phyloP scores from a whole-genome alignment of 2,113 vertebrate species.

The Falco punctatus region DNA sequence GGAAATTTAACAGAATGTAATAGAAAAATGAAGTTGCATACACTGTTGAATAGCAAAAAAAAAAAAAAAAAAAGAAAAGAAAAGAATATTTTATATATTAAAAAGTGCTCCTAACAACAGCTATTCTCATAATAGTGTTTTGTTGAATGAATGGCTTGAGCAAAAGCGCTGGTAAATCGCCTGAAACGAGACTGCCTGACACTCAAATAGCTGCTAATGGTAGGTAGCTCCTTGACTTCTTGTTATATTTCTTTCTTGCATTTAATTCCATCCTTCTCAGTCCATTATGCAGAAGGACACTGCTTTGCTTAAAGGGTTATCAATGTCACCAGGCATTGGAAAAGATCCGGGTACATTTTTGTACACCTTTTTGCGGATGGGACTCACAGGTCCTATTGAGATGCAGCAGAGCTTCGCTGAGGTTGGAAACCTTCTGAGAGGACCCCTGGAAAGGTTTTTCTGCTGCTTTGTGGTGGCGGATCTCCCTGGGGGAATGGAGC shows the following conservation, averaged over 20 bases:
- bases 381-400: not conserved
- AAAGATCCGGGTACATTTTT: not conserved
- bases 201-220: conserved; percentile 9
- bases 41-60: not conserved
- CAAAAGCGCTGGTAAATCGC: not conserved
- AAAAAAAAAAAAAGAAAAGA: not conserved
- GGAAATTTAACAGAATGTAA: not conserved
- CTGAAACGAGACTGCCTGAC: not conserved
- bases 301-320: conserved; percentile 20
- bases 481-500: not conserved
- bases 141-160: not conserved
- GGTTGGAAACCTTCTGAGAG: not conserved
- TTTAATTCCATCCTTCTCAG: conserved; percentile 14
- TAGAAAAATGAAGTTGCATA: not conserved
- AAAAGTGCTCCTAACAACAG: not conserved
- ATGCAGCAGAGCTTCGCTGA: not conserved
- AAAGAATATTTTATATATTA: not conserved
- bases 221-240: conserved; percentile 7
- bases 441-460: not conserved
- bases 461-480: not conserved
- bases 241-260: not conserved
- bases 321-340: not conserved
- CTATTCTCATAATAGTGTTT: conserved; percentile 24
- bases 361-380: not conserved
- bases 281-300: conserved; percentile 22